Evolutionary conservation across 2,113 vertebrate species (phyloP).

Genomic region (Thermophis baileyi): DNA sequence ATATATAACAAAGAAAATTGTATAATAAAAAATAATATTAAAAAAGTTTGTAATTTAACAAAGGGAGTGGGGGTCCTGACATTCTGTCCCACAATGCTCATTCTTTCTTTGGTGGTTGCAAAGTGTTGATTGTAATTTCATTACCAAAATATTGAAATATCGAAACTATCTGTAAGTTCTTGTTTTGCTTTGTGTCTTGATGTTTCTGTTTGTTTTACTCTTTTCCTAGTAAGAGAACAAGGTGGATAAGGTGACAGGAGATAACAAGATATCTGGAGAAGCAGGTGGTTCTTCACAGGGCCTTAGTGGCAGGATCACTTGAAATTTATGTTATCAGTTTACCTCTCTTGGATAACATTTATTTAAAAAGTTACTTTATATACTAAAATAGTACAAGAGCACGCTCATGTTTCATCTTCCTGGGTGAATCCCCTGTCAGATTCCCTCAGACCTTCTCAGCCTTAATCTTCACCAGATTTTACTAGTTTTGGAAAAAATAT

Average conservation of each 20-base stretch:
- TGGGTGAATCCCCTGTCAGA: not conserved
- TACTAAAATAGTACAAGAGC: not conserved
- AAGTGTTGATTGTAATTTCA: not conserved
- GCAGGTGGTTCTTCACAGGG: not conserved
- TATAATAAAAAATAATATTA: too few relatives aligned
- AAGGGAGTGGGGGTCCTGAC: too few relatives aligned
- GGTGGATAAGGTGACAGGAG: not conserved
- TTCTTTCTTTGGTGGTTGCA: not conserved
- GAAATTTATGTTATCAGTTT: not conserved
- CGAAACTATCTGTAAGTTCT: not conserved
- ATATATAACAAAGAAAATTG: too few relatives aligned
- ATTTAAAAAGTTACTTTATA: not conserved
- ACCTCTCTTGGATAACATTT: not conserved
- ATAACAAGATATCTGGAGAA: not conserved
- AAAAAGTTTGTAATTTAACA: not conserved
- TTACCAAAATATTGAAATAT: not conserved
- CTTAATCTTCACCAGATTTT: not conserved
- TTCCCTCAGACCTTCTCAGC: not conserved
- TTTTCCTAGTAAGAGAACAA: not conserved
- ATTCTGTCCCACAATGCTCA: not conserved
- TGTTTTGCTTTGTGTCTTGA: not conserved
- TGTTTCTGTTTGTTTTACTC: not conserved
- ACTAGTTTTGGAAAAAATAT: not conserved
- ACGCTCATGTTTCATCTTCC: not conserved
- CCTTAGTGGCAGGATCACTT: not conserved